phyloP scores from a whole-genome alignment of 2,888 invertebrate genomes.

The Cheilosia urbana region DNA sequence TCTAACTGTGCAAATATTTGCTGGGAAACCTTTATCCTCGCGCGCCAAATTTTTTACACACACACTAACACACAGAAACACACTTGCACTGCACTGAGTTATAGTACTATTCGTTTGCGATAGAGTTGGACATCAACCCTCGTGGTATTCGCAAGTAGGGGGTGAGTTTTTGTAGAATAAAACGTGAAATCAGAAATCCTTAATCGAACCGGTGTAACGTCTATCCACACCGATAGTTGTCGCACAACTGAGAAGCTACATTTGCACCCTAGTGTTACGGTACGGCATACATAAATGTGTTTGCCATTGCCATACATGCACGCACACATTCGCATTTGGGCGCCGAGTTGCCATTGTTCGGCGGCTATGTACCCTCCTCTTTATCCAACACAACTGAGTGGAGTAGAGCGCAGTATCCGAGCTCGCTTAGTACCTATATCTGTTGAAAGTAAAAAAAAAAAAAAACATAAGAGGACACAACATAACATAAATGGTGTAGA shows the following conservation, averaged over 20 bases:
- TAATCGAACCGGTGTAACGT: slow-evolving; percentile 82
- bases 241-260: slow-evolving; percentile 85
- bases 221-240: slow-evolving; percentile 86
- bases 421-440: slow-evolving; percentile 35
- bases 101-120: slow-evolving; percentile 55
- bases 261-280: slow-evolving; percentile 73
- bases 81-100: slow-evolving; percentile 1
- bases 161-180: slow-evolving; percentile 38
- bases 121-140: slow-evolving; percentile 51
- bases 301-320: slow-evolving; percentile 28
- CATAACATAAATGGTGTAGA: slow-evolving; percentile 68
- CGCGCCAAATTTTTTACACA: slow-evolving; percentile 61
- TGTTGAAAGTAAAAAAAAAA: slow-evolving; percentile 6
- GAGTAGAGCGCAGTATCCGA: slow-evolving; percentile 63
- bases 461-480: slow-evolving; percentile 7
- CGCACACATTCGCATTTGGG: not conserved
- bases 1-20: slow-evolving; percentile 54
- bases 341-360: slow-evolving; percentile 56
- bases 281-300: slow-evolving; percentile 16
- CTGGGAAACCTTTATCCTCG: slow-evolving; percentile 64
- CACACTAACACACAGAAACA: slow-evolving; percentile 42
- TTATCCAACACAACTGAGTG: slow-evolving; percentile 56
- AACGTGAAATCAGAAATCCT: slow-evolving; percentile 49
- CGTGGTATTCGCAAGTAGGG: slow-evolving; percentile 13
- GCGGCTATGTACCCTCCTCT: slow-evolving; percentile 69